A percentile compares a stretch with the other conserved stretches of the same genome.
phyloP scores from a whole-genome alignment of 2,888 invertebrate species.

The Biston stratarius region DNA sequence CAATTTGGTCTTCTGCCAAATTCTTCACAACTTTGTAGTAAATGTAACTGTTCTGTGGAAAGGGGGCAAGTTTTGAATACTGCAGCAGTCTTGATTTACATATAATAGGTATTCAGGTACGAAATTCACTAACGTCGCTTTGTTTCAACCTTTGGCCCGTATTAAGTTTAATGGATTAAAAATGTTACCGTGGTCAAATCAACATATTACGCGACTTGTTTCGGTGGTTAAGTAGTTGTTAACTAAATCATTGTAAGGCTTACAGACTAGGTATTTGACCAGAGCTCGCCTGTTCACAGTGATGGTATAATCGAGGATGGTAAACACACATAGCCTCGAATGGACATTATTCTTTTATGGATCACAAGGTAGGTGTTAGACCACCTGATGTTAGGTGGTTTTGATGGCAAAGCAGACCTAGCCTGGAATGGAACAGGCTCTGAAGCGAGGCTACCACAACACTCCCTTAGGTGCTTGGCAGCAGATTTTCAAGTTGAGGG shows the following conservation, averaged over 20 bases:
- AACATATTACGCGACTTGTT: background rate
- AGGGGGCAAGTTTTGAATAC: conserved; percentile 29
- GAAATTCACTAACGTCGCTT: conserved; percentile 33
- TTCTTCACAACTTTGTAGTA: conserved; percentile 32
- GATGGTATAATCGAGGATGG: too few species aligned
- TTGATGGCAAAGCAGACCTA: too few species aligned
- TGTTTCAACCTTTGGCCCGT: conserved; percentile 41
- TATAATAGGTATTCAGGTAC: conserved; percentile 36
- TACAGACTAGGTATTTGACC: background rate
- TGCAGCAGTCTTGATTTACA: conserved; percentile 46
- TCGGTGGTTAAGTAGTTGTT: background rate
- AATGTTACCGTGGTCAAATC: conserved; percentile 25
- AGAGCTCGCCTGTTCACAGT: too few species aligned
- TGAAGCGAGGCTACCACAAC: too few species aligned
- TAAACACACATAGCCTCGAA: too few species aligned
- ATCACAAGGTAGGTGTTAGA: too few species aligned
- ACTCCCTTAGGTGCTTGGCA: too few species aligned
- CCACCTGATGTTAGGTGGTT: too few species aligned
- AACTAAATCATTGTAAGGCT: too few species aligned
- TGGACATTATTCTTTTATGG: too few species aligned
- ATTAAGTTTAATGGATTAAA: conserved; percentile 18
- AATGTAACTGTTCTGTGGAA: conserved; percentile 37
- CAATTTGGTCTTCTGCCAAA: conserved; percentile 41
- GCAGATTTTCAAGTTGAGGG: too few species aligned
- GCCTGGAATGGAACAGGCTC: too few species aligned